Conservation (phyloP, 2,888 invertebrate species). For the Conus canariensis region DNA sequence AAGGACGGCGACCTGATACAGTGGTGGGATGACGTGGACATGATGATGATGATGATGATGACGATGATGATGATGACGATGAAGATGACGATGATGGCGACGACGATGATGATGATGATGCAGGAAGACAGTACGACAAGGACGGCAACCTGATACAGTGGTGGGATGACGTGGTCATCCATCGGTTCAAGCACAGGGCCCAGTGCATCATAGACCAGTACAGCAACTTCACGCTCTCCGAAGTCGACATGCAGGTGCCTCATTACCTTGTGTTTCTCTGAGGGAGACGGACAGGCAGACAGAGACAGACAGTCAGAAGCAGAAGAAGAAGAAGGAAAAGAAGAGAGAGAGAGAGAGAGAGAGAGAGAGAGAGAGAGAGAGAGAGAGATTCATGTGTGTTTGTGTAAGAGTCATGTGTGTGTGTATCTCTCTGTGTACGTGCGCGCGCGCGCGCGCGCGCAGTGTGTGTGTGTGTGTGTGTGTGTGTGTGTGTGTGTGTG, state of each 20-base stretch:
- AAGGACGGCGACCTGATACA: neutral
- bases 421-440: too few relatives aligned
- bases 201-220: conserved; percentile 96
- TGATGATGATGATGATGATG: neutral
- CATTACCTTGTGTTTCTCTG: neutral
- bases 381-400: neutral
- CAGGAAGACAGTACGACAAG: conserved; percentile 94
- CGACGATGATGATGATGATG: conserved; percentile 2
- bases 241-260: conserved; percentile 71
- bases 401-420: too few relatives aligned
- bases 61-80: neutral
- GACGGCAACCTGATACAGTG: conserved; percentile 96
- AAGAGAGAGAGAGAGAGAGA: neutral
- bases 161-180: conserved; percentile 97
- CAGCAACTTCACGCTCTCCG: conserved; percentile 87
- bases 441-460: too few relatives aligned
- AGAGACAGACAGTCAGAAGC: neutral
- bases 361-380: neutral
- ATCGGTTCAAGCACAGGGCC: conserved; percentile 91
- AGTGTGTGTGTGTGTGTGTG: too few relatives aligned
- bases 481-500: too few relatives aligned
- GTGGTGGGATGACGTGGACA: neutral
- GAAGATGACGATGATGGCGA: conserved; percentile 10
- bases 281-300: conserved; percentile 2
- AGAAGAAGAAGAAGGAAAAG: neutral